Conservation (phyloP, 2,113 vertebrate species). For the Bucco capensis region DNA sequence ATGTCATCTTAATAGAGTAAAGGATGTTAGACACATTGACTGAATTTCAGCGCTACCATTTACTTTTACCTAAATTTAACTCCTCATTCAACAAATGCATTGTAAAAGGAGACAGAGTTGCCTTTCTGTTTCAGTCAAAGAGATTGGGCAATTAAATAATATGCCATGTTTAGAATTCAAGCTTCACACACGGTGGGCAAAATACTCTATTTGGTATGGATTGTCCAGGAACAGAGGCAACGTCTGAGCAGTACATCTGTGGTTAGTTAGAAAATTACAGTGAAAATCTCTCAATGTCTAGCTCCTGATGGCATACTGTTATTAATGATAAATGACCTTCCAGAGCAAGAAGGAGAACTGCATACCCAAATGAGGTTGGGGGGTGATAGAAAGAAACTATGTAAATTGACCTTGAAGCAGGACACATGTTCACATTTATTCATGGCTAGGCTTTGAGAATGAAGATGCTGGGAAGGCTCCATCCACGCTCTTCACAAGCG, state of each 20-base stretch:
- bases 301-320: not conserved
- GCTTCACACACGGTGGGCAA: not conserved
- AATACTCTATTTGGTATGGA: not conserved
- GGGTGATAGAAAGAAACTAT: not conserved
- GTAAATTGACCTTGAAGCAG: not conserved
- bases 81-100: not conserved
- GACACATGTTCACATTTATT: not conserved
- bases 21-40: not conserved
- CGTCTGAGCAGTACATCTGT: not conserved
- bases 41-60: not conserved
- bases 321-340: not conserved
- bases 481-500: too few relatives aligned
- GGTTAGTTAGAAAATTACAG: not conserved
- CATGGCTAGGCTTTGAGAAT: too few relatives aligned
- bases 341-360: not conserved
- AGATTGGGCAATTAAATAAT: not conserved
- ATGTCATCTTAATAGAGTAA: not conserved
- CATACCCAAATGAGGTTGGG: not conserved
- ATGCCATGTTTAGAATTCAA: not conserved
- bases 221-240: not conserved
- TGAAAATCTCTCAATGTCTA: not conserved
- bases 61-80: not conserved
- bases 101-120: not conserved
- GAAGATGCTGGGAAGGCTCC: too few relatives aligned
- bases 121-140: not conserved